Evolutionary conservation across 2,888 invertebrate species (phyloP).

Genomic region (Druceiella hillmani): DNA sequence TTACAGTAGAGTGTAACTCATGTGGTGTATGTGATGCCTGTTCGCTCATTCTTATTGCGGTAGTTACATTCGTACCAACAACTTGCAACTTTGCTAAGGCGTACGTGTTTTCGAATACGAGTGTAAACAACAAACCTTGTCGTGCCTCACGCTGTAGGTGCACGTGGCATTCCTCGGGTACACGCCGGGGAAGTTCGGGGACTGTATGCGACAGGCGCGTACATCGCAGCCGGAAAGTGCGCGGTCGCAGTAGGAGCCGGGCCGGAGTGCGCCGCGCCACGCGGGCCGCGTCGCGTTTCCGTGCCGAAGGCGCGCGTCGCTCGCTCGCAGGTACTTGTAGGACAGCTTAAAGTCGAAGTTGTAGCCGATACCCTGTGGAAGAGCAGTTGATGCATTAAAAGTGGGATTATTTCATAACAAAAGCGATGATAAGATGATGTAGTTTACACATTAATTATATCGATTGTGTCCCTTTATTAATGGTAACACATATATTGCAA

Average conservation of each 20-base stretch:
- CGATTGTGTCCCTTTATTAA: too few species aligned
- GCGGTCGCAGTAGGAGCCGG: constrained; percentile 76
- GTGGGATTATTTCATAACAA: too few species aligned
- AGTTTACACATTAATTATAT: too few species aligned
- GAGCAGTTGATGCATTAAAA: too few species aligned
- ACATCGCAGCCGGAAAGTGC: constrained; percentile 73
- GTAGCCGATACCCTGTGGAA: constrained; percentile 63
- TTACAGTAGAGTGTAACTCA: too few species aligned
- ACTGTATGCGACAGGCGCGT: constrained; percentile 67
- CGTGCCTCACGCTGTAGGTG: constrained; percentile 66
- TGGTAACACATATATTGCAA: background rate
- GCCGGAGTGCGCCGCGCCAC: constrained; percentile 70
- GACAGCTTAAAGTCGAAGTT: constrained; percentile 80
- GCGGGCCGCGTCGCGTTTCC: constrained; percentile 67
- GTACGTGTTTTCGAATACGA: too few species aligned
- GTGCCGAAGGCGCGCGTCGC: constrained; percentile 71
- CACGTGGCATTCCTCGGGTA: constrained; percentile 85
- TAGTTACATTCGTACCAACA: too few species aligned
- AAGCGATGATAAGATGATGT: too few species aligned
- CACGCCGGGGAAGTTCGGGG: constrained; percentile 86
- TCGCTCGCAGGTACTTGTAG: constrained; percentile 74
- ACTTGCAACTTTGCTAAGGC: too few species aligned
- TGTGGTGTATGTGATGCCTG: too few species aligned
- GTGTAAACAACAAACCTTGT: constrained; percentile 41
- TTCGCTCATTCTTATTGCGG: too few species aligned